Evolutionary conservation across 2,113 vertebrate species (phyloP).

Genomic region (Trematomus loennbergii): DNA sequence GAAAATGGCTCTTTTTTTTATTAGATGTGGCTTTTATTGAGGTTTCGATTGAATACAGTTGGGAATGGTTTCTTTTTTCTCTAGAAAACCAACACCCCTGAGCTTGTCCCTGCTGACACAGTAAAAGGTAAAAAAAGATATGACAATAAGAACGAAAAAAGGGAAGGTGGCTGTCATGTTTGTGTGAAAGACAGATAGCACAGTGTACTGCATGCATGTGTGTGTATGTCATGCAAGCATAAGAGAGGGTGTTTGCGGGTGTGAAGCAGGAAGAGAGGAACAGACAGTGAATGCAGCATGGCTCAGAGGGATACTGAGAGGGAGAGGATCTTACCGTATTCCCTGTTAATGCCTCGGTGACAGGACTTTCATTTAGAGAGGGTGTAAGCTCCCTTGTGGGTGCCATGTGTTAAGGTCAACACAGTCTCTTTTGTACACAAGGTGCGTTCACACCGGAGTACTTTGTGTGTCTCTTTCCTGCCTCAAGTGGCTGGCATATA

Average conservation of each 20-base stretch:
- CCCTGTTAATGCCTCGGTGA: constrained; percentile 56
- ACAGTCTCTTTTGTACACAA: constrained; percentile 31
- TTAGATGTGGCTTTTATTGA: background rate
- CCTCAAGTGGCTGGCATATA: constrained; percentile 30
- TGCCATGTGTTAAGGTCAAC: constrained; percentile 63
- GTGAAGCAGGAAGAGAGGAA: constrained; percentile 39
- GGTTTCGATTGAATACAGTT: background rate
- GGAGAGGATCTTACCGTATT: constrained; percentile 38
- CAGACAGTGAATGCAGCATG: constrained; percentile 41
- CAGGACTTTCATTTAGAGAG: constrained; percentile 48
- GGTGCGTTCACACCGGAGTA: too few relatives aligned
- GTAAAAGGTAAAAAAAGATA: constrained; percentile 21
- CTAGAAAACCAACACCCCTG: constrained; percentile 8
- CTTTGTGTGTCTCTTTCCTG: constrained; percentile 24
- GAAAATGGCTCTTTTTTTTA: background rate
- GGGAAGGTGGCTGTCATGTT: constrained; percentile 27
- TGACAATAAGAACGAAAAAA: constrained; percentile 14
- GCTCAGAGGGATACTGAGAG: constrained; percentile 56
- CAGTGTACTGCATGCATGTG: background rate
- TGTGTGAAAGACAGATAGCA: constrained; percentile 32
- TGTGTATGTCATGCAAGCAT: background rate
- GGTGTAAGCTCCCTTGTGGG: constrained; percentile 55
- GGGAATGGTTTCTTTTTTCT: background rate
- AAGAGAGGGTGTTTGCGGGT: constrained; percentile 19
- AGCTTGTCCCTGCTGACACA: constrained; percentile 27